Conservation (phyloP, 2,113 vertebrate species). For the Toxotes chatareus region DNA sequence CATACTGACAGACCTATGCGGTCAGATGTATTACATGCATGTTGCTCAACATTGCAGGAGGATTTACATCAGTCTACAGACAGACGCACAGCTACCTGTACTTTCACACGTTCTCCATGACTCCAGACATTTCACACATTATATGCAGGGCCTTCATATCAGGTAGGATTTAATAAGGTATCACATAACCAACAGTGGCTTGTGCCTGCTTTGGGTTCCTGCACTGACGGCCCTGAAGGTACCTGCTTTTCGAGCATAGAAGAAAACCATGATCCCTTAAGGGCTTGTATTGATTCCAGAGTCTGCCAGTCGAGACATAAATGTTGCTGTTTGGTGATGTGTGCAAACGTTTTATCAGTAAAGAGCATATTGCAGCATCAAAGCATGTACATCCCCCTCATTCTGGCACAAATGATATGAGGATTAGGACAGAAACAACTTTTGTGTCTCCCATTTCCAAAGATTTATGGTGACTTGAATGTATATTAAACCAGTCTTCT, state of each 20-base stretch:
- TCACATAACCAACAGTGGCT: not conserved
- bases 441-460: not conserved
- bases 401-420: conserved; percentile 1
- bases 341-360: conserved; percentile 45
- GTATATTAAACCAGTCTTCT: not conserved
- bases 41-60: conserved; percentile 21
- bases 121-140: conserved; percentile 16
- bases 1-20: not conserved
- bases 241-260: not conserved
- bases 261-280: conserved; percentile 11
- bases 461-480: conserved; percentile 3
- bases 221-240: not conserved
- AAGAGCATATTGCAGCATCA: conserved; percentile 40
- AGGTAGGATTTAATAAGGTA: conserved; percentile 13
- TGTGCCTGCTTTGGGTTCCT: conserved; percentile 7
- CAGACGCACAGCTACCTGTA: not conserved
- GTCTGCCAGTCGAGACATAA: conserved; percentile 6
- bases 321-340: conserved; percentile 11
- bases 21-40: not conserved
- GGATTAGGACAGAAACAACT: not conserved
- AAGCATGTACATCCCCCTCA: conserved; percentile 20
- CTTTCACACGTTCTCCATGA: not conserved
- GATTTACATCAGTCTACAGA: conserved; percentile 2
- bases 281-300: conserved; percentile 50
- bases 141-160: not conserved